Percentiles rank a stretch among this genome's conserved stretches.
Evolutionary conservation across 2,797 vertebrate species (phyloP).

Genomic region (Tokudaia muenninki): DNA sequence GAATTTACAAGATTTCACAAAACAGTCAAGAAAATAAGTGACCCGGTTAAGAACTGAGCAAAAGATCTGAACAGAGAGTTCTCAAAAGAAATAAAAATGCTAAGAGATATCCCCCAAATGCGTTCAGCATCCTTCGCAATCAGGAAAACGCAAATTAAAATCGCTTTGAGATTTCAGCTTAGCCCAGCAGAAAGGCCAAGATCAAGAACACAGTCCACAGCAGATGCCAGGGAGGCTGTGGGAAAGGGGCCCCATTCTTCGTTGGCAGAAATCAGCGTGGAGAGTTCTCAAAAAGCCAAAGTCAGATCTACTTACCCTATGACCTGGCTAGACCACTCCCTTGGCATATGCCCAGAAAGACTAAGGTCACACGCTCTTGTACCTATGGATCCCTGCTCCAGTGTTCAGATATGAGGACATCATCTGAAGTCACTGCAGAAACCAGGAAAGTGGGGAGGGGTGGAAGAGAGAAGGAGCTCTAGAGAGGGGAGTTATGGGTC

Average conservation of each 20-base stretch:
- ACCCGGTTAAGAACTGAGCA: background rate
- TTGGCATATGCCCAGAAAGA: background rate
- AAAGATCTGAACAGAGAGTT: background rate
- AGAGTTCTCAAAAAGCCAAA: background rate
- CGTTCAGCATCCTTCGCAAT: background rate
- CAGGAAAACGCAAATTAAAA: no score
- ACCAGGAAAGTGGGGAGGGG: background rate
- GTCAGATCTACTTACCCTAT: background rate
- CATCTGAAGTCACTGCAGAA: background rate
- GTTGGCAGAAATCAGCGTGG: background rate
- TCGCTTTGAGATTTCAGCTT: background rate
- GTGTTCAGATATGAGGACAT: background rate
- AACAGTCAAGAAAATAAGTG: background rate
- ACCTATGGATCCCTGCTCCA: background rate
- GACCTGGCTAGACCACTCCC: background rate
- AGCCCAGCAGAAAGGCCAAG: background rate
- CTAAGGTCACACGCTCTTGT: background rate
- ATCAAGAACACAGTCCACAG: background rate
- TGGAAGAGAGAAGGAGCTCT: background rate
- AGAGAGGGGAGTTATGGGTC: background rate
- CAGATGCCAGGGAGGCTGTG: background rate
- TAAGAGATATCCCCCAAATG: background rate
- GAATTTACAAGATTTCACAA: background rate
- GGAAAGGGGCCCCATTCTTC: background rate
- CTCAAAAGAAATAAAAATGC: background rate